Base-by-base conservation (phyloP, 2,888 invertebrate species). In the Platycheirus rosarum region DNA sequence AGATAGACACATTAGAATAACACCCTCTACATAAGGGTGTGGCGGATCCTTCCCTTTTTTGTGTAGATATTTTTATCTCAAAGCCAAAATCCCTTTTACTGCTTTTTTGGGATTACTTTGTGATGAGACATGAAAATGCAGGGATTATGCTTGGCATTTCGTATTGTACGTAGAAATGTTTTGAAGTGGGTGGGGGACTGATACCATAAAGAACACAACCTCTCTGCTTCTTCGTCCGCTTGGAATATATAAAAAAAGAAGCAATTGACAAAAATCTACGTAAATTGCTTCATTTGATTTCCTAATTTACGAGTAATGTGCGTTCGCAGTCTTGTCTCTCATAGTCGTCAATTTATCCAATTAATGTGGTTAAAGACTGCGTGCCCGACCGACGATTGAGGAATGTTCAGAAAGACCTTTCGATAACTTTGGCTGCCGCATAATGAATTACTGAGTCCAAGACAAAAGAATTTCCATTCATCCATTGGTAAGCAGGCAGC, bases 41-140 rank as follows among this genome's bases (percentile, higher is more conserved):
- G 42, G 20, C n/a, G 16, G 29, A 46, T 11, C 20, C 13, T 60
- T 23, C 42, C 23, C 16, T 26, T 23, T 53, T 18, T 29, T 57
- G 65, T 68, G 40, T 66, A 32, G 5, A 11, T 26, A 55, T 57
- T 69, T 80, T 80, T 76, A 70, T 70, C 60, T 35, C 69, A 60
- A 80, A 79, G 62, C 79, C 75, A 70, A 76, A 76, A 80, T 80
- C 76, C 80, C 70, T 76, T 80, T 80, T 71, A 80, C 46, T 80
- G 80, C 66, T 75, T 65, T 70, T 66, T 63, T 37, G 35, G 75
- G 70, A 80, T 80, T 76, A 76, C 70, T 51, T 66, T 70, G 76
- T 71, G 80, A 80, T 80, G 80, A 80, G 80, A 80, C 70, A 76
- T 76, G 76, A 70, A 80, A 80, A 80, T 80, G 76, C 80, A 71